These are phyloP conservation scores for Drosophila suboccidentalis DNA, from an alignment of 2,888 invertebrate species.

Conservation along the genomic window DNA sequence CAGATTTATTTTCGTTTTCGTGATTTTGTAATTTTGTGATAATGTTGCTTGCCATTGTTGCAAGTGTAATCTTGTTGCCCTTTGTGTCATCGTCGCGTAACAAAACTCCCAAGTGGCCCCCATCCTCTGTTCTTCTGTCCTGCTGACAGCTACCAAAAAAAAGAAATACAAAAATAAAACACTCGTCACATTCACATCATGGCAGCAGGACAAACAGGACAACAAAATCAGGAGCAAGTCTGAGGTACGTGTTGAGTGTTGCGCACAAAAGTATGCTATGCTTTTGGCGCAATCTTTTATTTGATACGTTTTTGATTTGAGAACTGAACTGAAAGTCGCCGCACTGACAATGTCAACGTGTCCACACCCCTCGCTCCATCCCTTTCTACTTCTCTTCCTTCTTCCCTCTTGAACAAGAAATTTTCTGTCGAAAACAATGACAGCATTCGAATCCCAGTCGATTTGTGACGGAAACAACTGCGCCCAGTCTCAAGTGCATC, in stretches of 20 bases:
- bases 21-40: constrained; percentile 3
- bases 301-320: constrained; percentile 79
- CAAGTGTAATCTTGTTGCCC: constrained; percentile 18
- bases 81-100: constrained; percentile 45
- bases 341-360: constrained; percentile 70
- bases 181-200: constrained; percentile 38
- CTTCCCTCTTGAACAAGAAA: constrained; percentile 11
- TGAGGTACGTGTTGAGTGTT: constrained; percentile 69
- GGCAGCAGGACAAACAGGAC: constrained; percentile 7
- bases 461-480: constrained; percentile 39
- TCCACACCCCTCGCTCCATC: constrained; percentile 38
- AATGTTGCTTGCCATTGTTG: constrained; percentile 9
- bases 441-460: constrained; percentile 25
- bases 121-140: constrained; percentile 18
- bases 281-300: constrained; percentile 67
- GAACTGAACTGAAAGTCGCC: constrained; percentile 49
- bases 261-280: constrained; percentile 62
- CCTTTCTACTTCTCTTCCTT: not conserved
- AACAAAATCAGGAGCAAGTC: constrained; percentile 12
- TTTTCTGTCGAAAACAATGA: constrained; percentile 64
- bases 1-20: constrained; percentile 2
- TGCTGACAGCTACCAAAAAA: constrained; percentile 35
- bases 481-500: constrained; percentile 77
- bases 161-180: constrained; percentile 6
- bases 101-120: constrained; percentile 52